Percentiles rank a stretch among this genome's conserved stretches.
These are phyloP conservation scores for Bellardia pandia DNA, from an alignment of 2,888 invertebrate genomes.

Conservation along the genomic window DNA sequence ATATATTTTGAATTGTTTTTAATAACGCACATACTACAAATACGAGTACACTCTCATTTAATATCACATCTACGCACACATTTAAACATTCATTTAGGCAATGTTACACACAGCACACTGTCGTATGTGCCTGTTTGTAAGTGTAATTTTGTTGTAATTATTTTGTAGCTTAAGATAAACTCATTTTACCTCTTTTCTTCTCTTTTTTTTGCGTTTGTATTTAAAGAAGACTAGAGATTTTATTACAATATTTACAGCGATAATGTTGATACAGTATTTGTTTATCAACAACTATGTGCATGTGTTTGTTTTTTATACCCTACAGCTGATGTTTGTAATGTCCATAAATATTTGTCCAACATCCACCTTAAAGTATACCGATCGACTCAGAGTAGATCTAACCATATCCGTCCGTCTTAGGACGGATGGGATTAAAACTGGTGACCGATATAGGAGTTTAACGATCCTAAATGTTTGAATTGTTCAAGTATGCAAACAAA, in stretches of 20 bases:
- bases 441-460: no score
- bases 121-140: not conserved
- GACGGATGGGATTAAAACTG: no score
- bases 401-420: no score
- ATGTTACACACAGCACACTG: not conserved
- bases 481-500: no score
- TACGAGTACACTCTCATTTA: not conserved
- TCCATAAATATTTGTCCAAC: no score
- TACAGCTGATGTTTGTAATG: no score
- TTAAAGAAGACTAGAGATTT: conserved; percentile 7
- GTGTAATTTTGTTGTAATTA: conserved; percentile 59
- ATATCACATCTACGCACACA: conserved; percentile 2
- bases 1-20: conserved; percentile 38
- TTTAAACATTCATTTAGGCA: not conserved
- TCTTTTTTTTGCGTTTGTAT: not conserved
- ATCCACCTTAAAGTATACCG: no score
- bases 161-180: conserved; percentile 56
- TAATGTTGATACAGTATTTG: conserved; percentile 18
- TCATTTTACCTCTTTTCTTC: conserved; percentile 40
- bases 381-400: no score
- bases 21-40: not conserved
- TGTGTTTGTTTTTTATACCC: not conserved
- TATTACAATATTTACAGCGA: conserved; percentile 18
- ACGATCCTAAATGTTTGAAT: no score
- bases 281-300: not conserved